phyloP scores from a whole-genome alignment of 2,888 invertebrate genomes.

The Leptarthrus brevirostris region DNA sequence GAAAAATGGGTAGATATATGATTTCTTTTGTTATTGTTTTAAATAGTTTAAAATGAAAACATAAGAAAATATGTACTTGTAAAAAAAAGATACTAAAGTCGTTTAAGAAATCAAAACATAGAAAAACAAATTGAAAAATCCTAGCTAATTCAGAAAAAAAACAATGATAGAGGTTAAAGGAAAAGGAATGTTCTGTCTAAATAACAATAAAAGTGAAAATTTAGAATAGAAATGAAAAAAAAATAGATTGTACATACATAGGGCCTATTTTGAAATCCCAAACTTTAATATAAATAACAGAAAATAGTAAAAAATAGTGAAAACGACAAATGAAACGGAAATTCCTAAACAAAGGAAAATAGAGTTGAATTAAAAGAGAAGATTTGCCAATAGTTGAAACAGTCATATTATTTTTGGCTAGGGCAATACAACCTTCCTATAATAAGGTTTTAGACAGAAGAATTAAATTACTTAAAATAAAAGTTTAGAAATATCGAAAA shows the following conservation, averaged over 20 bases:
- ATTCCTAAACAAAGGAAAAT: not conserved
- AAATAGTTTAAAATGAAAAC: slow-evolving; percentile 2
- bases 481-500: slow-evolving; percentile 31
- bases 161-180: not conserved
- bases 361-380: not conserved
- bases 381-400: slow-evolving; percentile 17
- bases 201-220: slow-evolving; percentile 25
- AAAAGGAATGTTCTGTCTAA: slow-evolving; percentile 15
- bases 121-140: slow-evolving; percentile 34
- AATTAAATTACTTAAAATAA: slow-evolving; percentile 35
- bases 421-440: slow-evolving; percentile 22
- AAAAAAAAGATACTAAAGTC: slow-evolving; percentile 17
- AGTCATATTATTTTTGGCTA: slow-evolving; percentile 31
- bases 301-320: slow-evolving; percentile 28
- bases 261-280: slow-evolving; percentile 44
- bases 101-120: slow-evolving; percentile 19
- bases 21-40: slow-evolving; percentile 31
- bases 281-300: slow-evolving; percentile 15
- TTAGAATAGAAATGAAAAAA: slow-evolving; percentile 17
- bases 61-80: slow-evolving; percentile 9
- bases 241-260: slow-evolving; percentile 36
- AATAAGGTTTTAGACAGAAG: slow-evolving; percentile 33
- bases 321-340: slow-evolving; percentile 8
- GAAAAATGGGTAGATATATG: not conserved
- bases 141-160: slow-evolving; percentile 20